Evolutionary conservation across 2,888 invertebrate genomes (phyloP), one percentile per base, ranked within the genome.

Genomic region (Eupelmus urozonus): DNA sequence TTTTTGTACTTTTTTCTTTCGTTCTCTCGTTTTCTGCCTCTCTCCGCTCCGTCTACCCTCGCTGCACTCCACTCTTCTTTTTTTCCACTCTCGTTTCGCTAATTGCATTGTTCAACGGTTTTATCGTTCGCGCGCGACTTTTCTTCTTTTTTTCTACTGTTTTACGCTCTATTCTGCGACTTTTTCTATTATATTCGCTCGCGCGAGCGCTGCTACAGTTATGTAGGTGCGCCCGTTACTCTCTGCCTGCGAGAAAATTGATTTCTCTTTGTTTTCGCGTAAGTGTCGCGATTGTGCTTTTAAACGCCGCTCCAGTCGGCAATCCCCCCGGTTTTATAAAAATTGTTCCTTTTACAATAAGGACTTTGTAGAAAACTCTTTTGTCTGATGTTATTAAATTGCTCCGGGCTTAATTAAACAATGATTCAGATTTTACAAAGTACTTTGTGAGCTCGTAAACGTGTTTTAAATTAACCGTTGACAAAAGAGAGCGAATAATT

Each of bases 31-130:
- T 27, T 42, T 23, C 16, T 45, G 27, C 23, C 5, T 45, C 29
- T 2, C 27, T 29, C n/a, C n/a, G 16, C 16, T 65, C 2, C 45
- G 4, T 16, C 16, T 45, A 9, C 66, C 20, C 34, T 23, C 1
- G 7, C 49, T 42, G n/a, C n/a, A n/a, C n/a, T n/a, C n/a, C 1
- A 25, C 65, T 65, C 55, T 27, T 59, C 23, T 57, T 27, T 34
- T 25, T 62, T 34, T 53, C 49, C 55, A n/a, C n/a, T 13, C 55
- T 73, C 40, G 53, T 74, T 34, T 66, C 20, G 27, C 74, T 63
- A 74, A 72, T 62, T 72, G 72, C 66, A 57, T 74, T 55, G 57
- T 59, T 65, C 55, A 53, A 55, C 27, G 4, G 71, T 27, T 63
- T 63, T 29, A 25, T 60, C 45, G 45, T 45, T 20, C 23, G 27